Evolutionary conservation across 2,113 vertebrate genomes (phyloP), one percentile per base, ranked within the genome.

Genomic region (pig (Sus scrofa)): DNA sequence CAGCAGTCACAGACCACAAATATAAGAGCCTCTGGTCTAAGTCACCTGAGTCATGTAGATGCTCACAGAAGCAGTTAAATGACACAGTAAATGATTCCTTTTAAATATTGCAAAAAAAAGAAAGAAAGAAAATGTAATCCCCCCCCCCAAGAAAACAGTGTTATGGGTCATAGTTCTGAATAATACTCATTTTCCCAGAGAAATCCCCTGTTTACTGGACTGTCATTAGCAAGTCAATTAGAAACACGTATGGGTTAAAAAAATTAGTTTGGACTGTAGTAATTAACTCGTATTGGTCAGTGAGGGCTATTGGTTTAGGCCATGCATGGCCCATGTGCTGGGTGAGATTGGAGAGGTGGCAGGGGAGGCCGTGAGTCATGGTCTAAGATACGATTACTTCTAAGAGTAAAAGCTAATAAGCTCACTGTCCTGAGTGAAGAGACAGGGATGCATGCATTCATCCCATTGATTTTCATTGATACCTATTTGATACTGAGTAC

Each of bases 1-100:
- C 1, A 34, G 34, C 32, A 78, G 78, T 97, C 68, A 63, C 12
- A 89, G 87, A 95, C 44, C 60, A 74, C 90, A 70, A 4, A 50
- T 3, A 30, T 37, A 52, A 92, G 93, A 92, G 67, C 37, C 15
- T 98, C 87, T 96, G 77, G 52, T 79, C 52, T 3, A 90, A 67
- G 68, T 95, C 58, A 87, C 39, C 56, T 7, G 90, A 93, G 90
- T 96, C 71, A 52, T 81, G 19, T 56, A 89, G 58, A 65, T 58
- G 11, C 54, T 96, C 60, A 77, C 52, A 79, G 68, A 27, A 86
- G 44, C 77, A 95, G 81, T 71, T 75, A 77, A 87, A 54, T 86
- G 39, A 89, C 58, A 75, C 1, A 62, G 12, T 4, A 85, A 92
- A 74, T 91, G 71, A 84, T 67, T 83, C n/a, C n/a, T 87, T 34